Base-by-base conservation (phyloP, 2,888 invertebrate species). In the Pachymerium ferrugineum region DNA sequence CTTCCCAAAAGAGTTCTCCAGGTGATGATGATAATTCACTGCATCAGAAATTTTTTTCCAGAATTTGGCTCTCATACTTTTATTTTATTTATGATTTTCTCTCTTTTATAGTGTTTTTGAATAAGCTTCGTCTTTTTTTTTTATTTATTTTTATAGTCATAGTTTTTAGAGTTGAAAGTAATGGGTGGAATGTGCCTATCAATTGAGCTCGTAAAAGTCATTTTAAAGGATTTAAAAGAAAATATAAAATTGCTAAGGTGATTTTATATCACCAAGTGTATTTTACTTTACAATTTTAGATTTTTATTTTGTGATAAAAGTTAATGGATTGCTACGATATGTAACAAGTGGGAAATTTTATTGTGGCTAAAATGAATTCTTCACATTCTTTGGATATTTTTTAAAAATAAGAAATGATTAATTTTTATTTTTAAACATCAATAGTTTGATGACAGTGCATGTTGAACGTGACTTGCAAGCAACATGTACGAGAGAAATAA, bases 1-100 rank as follows among this genome's bases (percentile, higher is more conserved):
- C 87, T 95, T 80, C 95, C 95, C 78, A 95, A 95, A 85, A 90
- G 93, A 80, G 93, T 96, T 80, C 86, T 96, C 80, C 92, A 93
- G 94, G 95, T 85, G 79, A 78, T 16, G 22, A 68, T 31, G 28
- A 31, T 16, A 68, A 14, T 68, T 68, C 8, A n/a, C 6, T 25
- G 29, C 67, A 22, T n/a, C 4, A 19, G 67, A 5, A 67, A 8
- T 28, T 67, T 28, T 22, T 28, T 68, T 68, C 16, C 68, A 2
- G 14, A 31, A 68, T 31, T n/a, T n/a, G n/a, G n/a, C n/a, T n/a
- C n/a, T n/a, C 38, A 38, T 38, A 12, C 35, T 35, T 71, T 70
- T 70, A 14, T n/a, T 28, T 70, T 70, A 70, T 68, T 12, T 68
- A 16, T 19, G 8, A 38, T 30, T 33, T 16, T 30, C 16, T n/a